Evolutionary conservation across 2,797 vertebrate species (phyloP).

Genomic region (Myripristis murdjan): DNA sequence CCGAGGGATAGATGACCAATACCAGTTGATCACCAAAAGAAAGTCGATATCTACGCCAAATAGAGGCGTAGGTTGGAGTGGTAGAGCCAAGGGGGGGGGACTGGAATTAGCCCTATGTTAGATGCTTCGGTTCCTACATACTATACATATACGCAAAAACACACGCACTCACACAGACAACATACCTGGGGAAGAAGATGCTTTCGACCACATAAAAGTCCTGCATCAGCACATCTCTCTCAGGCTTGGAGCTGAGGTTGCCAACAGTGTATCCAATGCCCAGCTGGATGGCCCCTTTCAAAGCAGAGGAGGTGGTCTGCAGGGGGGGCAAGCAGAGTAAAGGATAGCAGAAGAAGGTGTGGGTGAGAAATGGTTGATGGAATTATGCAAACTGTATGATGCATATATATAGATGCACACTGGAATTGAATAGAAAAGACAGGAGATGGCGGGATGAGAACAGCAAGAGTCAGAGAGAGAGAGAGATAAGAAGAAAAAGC

Average conservation of each 20-base stretch:
- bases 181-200: constrained; percentile 94
- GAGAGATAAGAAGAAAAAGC: not conserved
- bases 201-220: constrained; percentile 95
- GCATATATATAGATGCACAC: not conserved
- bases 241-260: constrained; percentile 92
- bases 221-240: constrained; percentile 93
- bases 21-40: no score
- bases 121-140: no score
- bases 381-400: constrained; percentile 10
- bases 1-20: no score
- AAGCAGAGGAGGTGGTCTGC: constrained; percentile 92
- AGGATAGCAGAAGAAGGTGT: no score
- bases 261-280: constrained; percentile 93
- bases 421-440: not conserved
- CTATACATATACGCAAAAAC: no score
- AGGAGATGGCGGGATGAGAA: constrained; percentile 83
- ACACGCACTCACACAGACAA: not conserved
- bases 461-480: not conserved
- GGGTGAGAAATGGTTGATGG: not conserved
- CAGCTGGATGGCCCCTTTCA: constrained; percentile 93
- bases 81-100: no score
- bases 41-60: no score
- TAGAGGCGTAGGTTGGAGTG: no score
- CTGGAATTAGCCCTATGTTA: no score
- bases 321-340: not conserved